Evolutionary conservation across 2,113 vertebrate genomes (phyloP), one percentile per base, ranked within the genome.

Genomic region (Chaetops frenatus): DNA sequence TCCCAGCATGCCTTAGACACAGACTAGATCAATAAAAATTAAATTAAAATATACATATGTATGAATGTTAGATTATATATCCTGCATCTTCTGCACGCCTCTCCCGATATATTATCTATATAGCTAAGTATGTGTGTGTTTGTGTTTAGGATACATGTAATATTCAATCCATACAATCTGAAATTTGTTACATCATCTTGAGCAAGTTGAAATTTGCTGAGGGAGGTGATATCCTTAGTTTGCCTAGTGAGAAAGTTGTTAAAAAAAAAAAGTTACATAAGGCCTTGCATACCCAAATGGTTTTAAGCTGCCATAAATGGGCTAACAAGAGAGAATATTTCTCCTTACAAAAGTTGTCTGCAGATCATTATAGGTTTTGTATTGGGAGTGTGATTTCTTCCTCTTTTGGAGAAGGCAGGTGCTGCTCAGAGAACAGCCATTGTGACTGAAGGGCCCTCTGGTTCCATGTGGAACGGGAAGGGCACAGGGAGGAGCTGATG

Each of bases 391-490:
- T 57, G 66, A 47, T 57, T 72, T 45, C 50, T 90, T 80, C 42
- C 36, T 88, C 53, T 67, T 61, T 29, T 82, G 58, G 45, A 70
- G 62, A n/a, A 47, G 38, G 58, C 57, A 69, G 45, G 42, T 53
- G 70, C 31, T 88, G 61, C 64, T 96, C 42, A 38, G 72, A 57
- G 29, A 83, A 70, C 56, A 66, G 38, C 50, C 6, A 0, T n/a
- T 1, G 3, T 0, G 22, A 56, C 57, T 45, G 45, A 56, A 69
- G 51, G 12, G 19, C 9, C 5, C 35, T 45, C 2, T 5, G 25
- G 11, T 42, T 80, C 2, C 2, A 11, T 7, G n/a, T 0, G 4
- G n/a, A 24, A 15, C 12, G 33, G n/a, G 15, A 77, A 23, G 7
- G 70, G 33, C 17, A 40, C 9, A 19, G n/a, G 71, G n/a, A 65